phyloP scores from a whole-genome alignment of 1,140 invertebrate genomes.

The Metopolophium dirhodum region DNA sequence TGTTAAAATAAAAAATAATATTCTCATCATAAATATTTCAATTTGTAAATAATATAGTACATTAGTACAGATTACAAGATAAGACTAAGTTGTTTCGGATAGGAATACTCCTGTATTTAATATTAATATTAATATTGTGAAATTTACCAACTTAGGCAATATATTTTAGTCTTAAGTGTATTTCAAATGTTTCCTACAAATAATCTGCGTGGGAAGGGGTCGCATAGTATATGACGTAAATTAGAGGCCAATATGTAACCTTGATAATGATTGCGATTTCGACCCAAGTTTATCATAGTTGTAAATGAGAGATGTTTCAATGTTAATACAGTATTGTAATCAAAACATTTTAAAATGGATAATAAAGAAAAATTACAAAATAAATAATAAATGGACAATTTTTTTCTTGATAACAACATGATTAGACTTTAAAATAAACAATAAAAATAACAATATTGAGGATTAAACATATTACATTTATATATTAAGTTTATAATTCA shows the following conservation, averaged over 20 bases:
- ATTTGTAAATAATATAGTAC: background rate
- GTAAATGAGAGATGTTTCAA: conserved; percentile 47
- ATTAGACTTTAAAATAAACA: background rate
- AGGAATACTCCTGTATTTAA: background rate
- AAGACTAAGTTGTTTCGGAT: background rate
- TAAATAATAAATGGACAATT: background rate
- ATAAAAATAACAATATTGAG: background rate
- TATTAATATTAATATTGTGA: conserved; percentile 26
- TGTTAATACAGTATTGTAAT: conserved; percentile 22
- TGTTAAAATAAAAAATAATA: background rate
- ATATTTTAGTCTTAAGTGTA: background rate
- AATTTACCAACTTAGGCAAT: conserved; percentile 31
- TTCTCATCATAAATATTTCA: background rate
- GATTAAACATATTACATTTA: background rate
- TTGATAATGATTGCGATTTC: conserved; percentile 55
- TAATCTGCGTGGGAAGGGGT: conserved; percentile 36
- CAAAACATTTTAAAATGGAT: background rate
- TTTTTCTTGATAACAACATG: background rate
- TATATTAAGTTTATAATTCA: background rate
- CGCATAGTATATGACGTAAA: conserved; percentile 52
- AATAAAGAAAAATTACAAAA: background rate
- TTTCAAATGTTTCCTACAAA: conserved; percentile 38
- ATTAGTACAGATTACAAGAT: background rate
- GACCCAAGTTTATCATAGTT: conserved; percentile 51
- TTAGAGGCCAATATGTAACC: conserved; percentile 56